phyloP scores from a whole-genome alignment of 2,113 vertebrate genomes.

The Hypocryptadius cinnamomeus region DNA sequence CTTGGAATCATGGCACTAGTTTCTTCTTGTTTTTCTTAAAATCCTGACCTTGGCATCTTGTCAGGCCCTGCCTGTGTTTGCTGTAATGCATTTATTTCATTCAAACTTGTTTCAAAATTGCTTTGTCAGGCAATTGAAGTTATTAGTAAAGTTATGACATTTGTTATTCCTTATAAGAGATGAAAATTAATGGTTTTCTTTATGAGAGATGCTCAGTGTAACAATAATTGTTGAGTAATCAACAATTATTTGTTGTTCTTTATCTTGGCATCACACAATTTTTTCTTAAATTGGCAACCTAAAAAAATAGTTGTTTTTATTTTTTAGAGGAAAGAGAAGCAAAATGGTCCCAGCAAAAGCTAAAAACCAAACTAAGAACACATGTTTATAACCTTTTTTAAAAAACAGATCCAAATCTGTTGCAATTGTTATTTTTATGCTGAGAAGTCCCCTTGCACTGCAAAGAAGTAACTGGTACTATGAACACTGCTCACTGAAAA shows the following conservation, averaged over 20 bases:
- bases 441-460: not conserved
- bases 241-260: not conserved
- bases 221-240: not conserved
- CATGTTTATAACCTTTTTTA: not conserved
- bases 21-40: not conserved
- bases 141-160: not conserved
- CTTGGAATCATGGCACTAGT: not conserved
- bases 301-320: not conserved
- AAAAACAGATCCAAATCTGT: not conserved
- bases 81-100: not conserved
- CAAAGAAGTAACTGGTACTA: not conserved
- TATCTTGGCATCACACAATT: not conserved
- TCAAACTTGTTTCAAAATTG: not conserved
- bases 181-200: not conserved
- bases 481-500: not conserved
- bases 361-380: not conserved
- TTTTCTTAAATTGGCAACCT: not conserved
- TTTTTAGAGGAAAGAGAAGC: not conserved
- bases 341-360: not conserved
- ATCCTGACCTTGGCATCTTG: not conserved
- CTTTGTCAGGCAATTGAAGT: not conserved
- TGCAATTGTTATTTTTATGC: not conserved
- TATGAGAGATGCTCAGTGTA: not conserved
- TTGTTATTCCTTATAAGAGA: not conserved
- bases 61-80: not conserved